Conservation (phyloP, 2,797 vertebrate genomes). For the Rhynchotus rufescens region DNA sequence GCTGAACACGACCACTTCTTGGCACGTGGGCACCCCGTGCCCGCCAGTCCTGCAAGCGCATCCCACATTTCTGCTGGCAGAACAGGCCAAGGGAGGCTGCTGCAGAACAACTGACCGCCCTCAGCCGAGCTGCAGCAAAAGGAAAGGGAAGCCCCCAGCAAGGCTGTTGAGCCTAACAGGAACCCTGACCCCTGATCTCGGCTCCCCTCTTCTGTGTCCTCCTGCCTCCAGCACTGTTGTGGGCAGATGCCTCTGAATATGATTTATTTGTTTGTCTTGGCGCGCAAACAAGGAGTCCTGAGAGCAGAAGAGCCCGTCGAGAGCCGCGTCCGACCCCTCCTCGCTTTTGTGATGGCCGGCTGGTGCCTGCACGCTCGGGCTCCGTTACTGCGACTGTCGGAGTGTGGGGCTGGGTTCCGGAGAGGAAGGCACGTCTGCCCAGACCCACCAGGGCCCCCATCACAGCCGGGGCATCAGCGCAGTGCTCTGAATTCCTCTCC, state of each 20-base stretch:
- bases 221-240: constrained; percentile 44
- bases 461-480: background rate
- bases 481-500: background rate
- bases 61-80: background rate
- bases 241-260: constrained; percentile 67
- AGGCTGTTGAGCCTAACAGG: constrained; percentile 44
- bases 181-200: constrained; percentile 44
- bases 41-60: background rate
- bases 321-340: constrained; percentile 39
- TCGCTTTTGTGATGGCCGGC: too few relatives aligned
- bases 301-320: constrained; percentile 63
- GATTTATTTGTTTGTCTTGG: constrained; percentile 81
- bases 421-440: accelerated
- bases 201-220: constrained; percentile 17
- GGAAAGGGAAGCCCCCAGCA: background rate
- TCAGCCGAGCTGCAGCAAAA: background rate
- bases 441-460: background rate
- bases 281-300: constrained; percentile 50
- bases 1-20: background rate
- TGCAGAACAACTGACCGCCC: constrained; percentile 3
- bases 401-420: background rate
- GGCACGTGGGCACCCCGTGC: background rate
- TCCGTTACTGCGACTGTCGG: background rate
- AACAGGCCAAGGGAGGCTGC: background rate
- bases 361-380: background rate